Conservation (phyloP, 2,113 vertebrate species). For the Ceuthmochares aereus region DNA sequence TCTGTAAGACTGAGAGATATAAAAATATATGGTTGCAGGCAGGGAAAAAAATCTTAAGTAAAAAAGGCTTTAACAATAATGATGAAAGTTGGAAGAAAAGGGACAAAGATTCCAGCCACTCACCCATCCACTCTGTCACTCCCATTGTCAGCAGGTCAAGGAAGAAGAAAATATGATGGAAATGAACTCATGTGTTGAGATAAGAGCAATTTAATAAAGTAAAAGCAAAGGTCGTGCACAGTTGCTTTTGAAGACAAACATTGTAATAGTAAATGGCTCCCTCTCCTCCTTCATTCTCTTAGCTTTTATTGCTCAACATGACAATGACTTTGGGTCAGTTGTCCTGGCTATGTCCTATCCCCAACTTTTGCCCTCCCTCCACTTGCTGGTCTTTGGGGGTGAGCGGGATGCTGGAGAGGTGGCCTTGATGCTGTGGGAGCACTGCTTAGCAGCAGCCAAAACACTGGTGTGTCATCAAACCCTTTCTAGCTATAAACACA, state of each 20-base stretch:
- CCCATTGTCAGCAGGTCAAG: rapidly evolving
- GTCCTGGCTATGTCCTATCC: not conserved
- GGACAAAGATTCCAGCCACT: rapidly evolving
- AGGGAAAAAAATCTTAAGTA: not conserved
- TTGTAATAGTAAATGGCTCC: no score
- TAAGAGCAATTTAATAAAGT: not conserved
- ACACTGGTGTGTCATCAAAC: not conserved
- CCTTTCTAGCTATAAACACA: not conserved
- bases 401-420: not conserved
- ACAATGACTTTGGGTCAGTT: not conserved
- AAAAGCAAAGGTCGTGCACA: not conserved
- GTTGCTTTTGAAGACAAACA: no score
- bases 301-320: not conserved
- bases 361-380: not conserved
- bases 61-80: not conserved
- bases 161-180: not conserved
- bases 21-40: not conserved
- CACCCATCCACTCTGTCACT: rapidly evolving
- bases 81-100: not conserved
- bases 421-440: not conserved
- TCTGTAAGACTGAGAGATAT: not conserved
- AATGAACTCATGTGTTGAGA: not conserved
- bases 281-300: not conserved
- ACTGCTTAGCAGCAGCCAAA: not conserved
- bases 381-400: not conserved